Base-by-base conservation (phyloP, 2,797 vertebrate species). In the Rhinogobio ventralis region DNA sequence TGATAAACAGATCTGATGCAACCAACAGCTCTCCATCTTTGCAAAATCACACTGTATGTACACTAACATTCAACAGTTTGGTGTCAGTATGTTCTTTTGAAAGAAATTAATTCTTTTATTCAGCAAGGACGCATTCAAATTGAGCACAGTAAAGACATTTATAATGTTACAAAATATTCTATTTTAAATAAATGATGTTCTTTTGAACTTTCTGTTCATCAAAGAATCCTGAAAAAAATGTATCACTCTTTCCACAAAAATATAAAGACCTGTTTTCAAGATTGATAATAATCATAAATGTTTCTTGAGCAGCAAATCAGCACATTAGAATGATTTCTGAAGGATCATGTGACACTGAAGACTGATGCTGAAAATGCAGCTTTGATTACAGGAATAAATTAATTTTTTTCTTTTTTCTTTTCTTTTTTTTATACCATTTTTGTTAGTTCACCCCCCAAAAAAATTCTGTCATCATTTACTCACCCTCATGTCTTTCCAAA, bases 1-100 rank as follows among this genome's bases (percentile, higher is more conserved):
- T 79, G 39, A 84, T 71, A 72, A 79, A 84, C 53, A 60, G 71
- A 78, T 57, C 8, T 84, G 73, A 83, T 55, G 17, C 19, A 55
- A 53, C n/a, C 36, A 19, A 60, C 64, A 71, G 39, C 5, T 1
- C 13, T 80, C 62, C 0, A 23, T 66, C 39, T 78, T 39, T 45
- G n/a, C 17, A 75, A 55, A 75, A 55, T 11, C 45, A 25, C 36
- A 62, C 4, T 4, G 4, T 10, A 1, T 66, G 15, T 4, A 73
- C 9, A 28, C 5, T 7, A 71, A 45, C n/a, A 6, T 68, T 67
- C 39, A 45, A 25, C 14, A 69, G 13, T 42, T 42, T 15, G 36
- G 1, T 10, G 19, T 67, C 4, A 19, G 30, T 33, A 20, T 67
- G 8, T 36, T 66, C 42, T 23, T 64, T 28, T 28, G 1, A 3